Base-by-base conservation (phyloP, 23 tunicate genomes). In the Halocynthia aurantium region DNA sequence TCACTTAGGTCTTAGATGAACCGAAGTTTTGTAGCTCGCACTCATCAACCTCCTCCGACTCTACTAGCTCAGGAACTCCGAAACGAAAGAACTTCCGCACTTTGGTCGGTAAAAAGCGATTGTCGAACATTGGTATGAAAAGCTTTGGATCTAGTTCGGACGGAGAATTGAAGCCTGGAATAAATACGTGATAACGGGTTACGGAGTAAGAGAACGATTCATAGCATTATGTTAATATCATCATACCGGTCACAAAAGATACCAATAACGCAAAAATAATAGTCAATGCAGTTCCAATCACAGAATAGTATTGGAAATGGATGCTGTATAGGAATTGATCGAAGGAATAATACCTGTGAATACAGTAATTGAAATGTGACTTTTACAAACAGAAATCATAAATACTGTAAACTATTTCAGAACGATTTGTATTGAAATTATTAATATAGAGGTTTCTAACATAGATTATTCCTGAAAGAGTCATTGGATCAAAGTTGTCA, bases 161-260 rank as follows among this genome's bases (percentile, higher is more conserved):
- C 2, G 70, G 70, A 65, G 44, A 31, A 31, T 31, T 31, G 4
- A 31, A 31, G 4, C 44, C 44, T 31, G 44, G 44, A 31, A 31
- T 0, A 31, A 31, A 31, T 31, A 31, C 44, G 44, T 31, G 44
- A 31, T 0, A 31, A 31, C 44, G 44, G 44, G 44, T 31, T 31
- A 31, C 44, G 44, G 4, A 31, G 44, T 31, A 31, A 31, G 1
- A 31, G 44, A 31, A 31, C 44, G 44, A 31, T 31, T 31, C 44
- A 31, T 13, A 58, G 15, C 1, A 58, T 13, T 58, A 13, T 65
- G 22, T 20, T 9, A 65, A 10, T 15, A 8, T 0, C 31, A 20
- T 5, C 70, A 8, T 74, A 74, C 78, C 78, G 20, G 78, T 54
- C 10, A 74, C 8, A 10, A 53, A 54, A 54, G 78, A 74, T 40